Conservation (phyloP, 2,888 invertebrate genomes). For the Drosophila emarginata region DNA sequence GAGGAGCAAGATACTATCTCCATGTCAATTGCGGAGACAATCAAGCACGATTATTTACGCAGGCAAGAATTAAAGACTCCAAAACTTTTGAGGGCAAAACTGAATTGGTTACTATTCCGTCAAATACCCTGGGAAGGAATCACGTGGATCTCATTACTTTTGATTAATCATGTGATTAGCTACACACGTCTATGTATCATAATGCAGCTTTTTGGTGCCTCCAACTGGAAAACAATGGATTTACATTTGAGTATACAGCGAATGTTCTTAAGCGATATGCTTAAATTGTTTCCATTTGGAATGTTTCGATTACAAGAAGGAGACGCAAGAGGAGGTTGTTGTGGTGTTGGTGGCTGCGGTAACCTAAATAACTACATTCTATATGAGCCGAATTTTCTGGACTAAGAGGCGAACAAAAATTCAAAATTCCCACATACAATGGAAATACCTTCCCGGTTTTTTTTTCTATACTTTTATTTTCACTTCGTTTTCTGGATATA, state of each 20-base stretch:
- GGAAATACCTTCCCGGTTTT: not conserved
- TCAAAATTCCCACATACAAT: not conserved
- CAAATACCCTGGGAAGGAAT: not conserved
- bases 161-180: not conserved
- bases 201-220: not conserved
- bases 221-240: not conserved
- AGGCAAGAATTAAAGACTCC: not conserved
- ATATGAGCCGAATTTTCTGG: conserved; percentile 43
- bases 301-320: not conserved
- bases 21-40: conserved; percentile 4
- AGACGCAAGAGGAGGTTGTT: not conserved
- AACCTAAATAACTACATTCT: conserved; percentile 25
- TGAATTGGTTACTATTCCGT: too few species aligned
- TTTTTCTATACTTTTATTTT: conserved; percentile 1
- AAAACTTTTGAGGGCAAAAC: too few species aligned
- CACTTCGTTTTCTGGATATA: conserved; percentile 34
- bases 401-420: conserved; percentile 4
- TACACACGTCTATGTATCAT: not conserved
- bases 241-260: not conserved
- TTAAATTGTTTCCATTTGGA: not conserved
- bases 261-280: not conserved
- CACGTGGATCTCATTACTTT: not conserved
- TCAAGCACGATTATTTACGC: conserved; percentile 50
- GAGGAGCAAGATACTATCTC: not conserved
- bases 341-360: too few species aligned